Percentiles rank a stretch among this genome's conserved stretches.
Evolutionary conservation across 1,140 invertebrate species (phyloP).

Genomic region (Uloborus diversus): DNA sequence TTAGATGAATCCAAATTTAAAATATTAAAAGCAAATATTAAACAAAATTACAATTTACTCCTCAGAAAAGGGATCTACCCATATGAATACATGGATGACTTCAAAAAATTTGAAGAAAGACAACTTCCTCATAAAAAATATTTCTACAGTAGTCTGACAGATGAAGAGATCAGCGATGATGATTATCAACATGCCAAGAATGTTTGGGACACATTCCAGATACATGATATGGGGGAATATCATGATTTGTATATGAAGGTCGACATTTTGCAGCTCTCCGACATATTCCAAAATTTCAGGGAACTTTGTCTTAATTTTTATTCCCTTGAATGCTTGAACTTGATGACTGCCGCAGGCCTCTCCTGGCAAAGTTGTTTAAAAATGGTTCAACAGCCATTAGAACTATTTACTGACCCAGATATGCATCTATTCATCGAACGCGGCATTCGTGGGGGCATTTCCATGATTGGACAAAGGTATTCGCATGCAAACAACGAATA

Average conservation of each 20-base stretch:
- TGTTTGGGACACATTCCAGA: not conserved
- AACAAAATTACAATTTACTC: no score
- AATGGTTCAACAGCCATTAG: not conserved
- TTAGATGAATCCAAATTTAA: no score
- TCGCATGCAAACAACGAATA: no score
- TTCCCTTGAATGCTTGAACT: not conserved
- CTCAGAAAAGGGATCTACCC: not conserved
- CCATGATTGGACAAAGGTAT: no score
- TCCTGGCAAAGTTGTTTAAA: not conserved
- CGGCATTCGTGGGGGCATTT: no score
- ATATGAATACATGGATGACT: not conserved
- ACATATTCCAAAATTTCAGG: not conserved
- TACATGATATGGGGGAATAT: not conserved
- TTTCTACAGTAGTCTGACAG: not conserved
- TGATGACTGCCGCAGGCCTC: not conserved
- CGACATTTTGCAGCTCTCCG: not conserved
- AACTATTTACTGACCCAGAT: not conserved
- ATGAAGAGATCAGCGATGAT: not conserved
- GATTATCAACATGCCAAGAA: not conserved
- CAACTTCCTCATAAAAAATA: not conserved
- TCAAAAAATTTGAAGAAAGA: not conserved
- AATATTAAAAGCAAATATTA: no score
- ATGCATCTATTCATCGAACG: not conserved
- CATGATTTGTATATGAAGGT: not conserved
- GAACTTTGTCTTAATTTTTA: not conserved